These are phyloP conservation scores for Spodoptera litura DNA, from an alignment of 1,140 invertebrate species.

Conservation along the genomic window DNA sequence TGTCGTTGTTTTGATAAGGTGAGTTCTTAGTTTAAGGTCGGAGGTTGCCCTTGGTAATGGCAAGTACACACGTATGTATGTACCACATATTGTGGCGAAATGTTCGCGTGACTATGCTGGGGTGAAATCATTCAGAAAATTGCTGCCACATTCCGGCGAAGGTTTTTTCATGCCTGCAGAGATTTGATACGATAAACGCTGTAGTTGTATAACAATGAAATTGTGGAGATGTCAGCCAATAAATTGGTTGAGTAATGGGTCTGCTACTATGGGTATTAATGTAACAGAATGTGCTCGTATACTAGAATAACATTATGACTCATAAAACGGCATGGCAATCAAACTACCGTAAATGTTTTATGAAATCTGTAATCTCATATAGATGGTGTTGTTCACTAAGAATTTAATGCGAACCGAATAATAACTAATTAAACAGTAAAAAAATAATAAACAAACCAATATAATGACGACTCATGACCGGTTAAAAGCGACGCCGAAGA, in stretches of 20 bases:
- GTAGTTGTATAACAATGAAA: conserved; percentile 17
- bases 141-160: conserved; percentile 32
- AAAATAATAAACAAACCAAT: neutral
- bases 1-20: conserved; percentile 82
- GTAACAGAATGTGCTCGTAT: conserved; percentile 8
- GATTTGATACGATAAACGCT: conserved; percentile 37
- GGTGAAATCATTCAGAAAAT: conserved; percentile 59
- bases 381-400: neutral
- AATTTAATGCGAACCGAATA: neutral
- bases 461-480: no score
- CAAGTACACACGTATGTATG: conserved; percentile 57
- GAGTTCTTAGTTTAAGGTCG: conserved; percentile 74
- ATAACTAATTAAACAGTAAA: neutral
- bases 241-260: conserved; percentile 29
- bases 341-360: conserved; percentile 18
- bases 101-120: conserved; percentile 64
- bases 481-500: neutral
- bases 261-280: neutral
- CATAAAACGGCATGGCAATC: conserved; percentile 35
- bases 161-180: conserved; percentile 28
- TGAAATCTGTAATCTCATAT: conserved; percentile 12
- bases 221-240: conserved; percentile 14
- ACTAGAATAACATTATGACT: conserved; percentile 37
- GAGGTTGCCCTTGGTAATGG: conserved; percentile 71
- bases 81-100: conserved; percentile 61